Evolutionary conservation across 2,888 invertebrate genomes (phyloP).

Genomic region (Lampropteryx suffumata): DNA sequence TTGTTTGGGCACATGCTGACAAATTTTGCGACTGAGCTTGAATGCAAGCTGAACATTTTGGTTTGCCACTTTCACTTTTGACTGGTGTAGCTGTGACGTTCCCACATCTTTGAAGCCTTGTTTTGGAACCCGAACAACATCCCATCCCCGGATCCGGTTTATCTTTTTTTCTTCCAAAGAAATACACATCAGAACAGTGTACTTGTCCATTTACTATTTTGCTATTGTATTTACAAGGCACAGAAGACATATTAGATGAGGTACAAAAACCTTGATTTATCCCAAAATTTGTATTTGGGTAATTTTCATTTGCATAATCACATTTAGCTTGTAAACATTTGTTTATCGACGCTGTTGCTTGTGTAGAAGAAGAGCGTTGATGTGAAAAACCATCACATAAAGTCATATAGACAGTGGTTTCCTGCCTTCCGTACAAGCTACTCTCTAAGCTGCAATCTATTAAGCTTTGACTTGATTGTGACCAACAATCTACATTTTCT

Average conservation of each 20-base stretch:
- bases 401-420: slow-evolving; percentile 63
- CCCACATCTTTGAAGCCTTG: slow-evolving; percentile 31
- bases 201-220: slow-evolving; percentile 25
- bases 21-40: slow-evolving; percentile 33
- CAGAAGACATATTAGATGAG: slow-evolving; percentile 37
- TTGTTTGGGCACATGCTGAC: slow-evolving; percentile 45
- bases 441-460: slow-evolving; percentile 16
- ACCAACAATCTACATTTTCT: slow-evolving; percentile 38
- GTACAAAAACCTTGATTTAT: slow-evolving; percentile 41
- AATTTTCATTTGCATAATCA: slow-evolving; percentile 10
- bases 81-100: slow-evolving; percentile 19
- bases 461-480: slow-evolving; percentile 30
- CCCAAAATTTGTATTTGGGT: slow-evolving; percentile 18
- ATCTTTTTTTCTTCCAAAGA: slow-evolving; percentile 57
- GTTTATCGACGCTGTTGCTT: slow-evolving; percentile 73
- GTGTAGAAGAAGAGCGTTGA: slow-evolving; percentile 56
- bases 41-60: slow-evolving; percentile 27
- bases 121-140: slow-evolving; percentile 34
- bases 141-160: slow-evolving; percentile 57
- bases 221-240: slow-evolving; percentile 26
- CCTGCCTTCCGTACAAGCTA: slow-evolving; percentile 32
- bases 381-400: slow-evolving; percentile 48
- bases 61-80: slow-evolving; percentile 30
- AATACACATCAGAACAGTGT: slow-evolving; percentile 58
- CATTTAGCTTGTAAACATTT: slow-evolving; percentile 67